Base-by-base conservation (phyloP, 1,140 invertebrate genomes). In the Aleiodes sp. region DNA sequence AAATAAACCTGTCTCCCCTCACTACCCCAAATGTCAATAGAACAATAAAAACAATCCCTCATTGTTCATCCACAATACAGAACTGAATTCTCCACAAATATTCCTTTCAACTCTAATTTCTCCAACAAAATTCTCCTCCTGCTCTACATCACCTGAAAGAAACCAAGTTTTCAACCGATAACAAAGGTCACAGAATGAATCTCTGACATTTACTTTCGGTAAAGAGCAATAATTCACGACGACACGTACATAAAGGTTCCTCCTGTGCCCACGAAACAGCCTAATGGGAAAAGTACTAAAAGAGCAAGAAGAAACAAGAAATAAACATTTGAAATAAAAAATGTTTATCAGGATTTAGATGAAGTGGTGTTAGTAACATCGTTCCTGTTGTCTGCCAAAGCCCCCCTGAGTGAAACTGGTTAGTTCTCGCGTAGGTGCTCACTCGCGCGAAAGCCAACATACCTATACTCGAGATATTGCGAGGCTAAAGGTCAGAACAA, bases 401-500 rank as follows among this genome's bases (percentile, higher is more conserved):
- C 46, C 46, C n/a, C n/a, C n/a, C 46, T 59, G 24, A 28, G 41
- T 65, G 43, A 56, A 65, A 65, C 63, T 65, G 63, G 63, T 65
- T 65, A 31, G 39, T 56, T 31, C 19, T 29, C 41, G 29, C 63
- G 63, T 65, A 65, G 63, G 63, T 65, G 43, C 41, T 14, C 24
- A 56, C 35, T 12, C 19, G 62, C 39, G 43, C 61, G 43, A 64
- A 57, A 64, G 35, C 37, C 61, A 41, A 8, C 59, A 41, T 70
- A 57, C 61, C 62, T 59, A 57, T 66, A 56, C 19, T 24, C 56
- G 28, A 33, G 6, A 33, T 59, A 35, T n/a, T 0, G 28, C 28
- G 39, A 56, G 63, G 63, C 43, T 14, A 65, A 65, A 65, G 63
- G 41, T 65, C 63, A 19, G 16, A 24, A 2, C 43, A 64, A 59